Percentiles rank a stretch among this genome's conserved stretches.
phyloP scores from a whole-genome alignment of 2,113 vertebrate species.

The Gasterosteus nipponicus region DNA sequence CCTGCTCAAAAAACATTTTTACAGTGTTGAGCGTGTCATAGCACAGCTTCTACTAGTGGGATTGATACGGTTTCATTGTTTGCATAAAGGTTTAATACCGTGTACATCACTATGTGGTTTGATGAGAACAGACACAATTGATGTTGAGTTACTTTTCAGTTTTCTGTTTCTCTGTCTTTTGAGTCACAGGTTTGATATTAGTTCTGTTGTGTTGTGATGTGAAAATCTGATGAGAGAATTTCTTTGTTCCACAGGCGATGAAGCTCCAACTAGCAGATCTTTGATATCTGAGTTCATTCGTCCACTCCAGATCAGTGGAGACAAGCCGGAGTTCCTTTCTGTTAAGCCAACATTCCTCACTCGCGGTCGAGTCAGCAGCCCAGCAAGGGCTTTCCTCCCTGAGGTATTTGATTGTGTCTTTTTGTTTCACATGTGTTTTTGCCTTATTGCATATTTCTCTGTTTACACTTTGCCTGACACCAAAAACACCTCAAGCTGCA shows the following conservation, averaged over 20 bases:
- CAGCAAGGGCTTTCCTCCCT: conserved; percentile 87
- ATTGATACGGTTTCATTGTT: background rate
- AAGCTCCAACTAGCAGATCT: conserved; percentile 83
- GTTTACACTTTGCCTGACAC: background rate
- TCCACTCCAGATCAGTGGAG: conserved; percentile 86
- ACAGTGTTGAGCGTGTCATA: background rate
- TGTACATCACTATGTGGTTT: background rate
- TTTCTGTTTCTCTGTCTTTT: background rate
- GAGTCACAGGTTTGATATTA: conserved; percentile 10
- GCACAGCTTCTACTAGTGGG: background rate
- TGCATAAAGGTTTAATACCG: background rate
- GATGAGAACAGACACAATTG: background rate
- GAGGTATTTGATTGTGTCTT: conserved; percentile 78
- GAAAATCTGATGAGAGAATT: conserved; percentile 24
- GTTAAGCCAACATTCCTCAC: conserved; percentile 90
- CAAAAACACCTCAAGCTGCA: background rate
- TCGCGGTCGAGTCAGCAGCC: conserved; percentile 81
- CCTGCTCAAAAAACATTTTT: background rate
- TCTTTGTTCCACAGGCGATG: conserved; percentile 83
- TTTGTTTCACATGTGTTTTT: background rate
- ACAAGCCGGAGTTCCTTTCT: conserved; percentile 87
- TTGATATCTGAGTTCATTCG: conserved; percentile 89
- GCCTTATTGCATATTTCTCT: background rate
- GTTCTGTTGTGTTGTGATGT: conserved; percentile 13
- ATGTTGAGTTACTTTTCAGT: background rate